These are phyloP conservation scores for Agapornis canus DNA, from an alignment of 2,797 vertebrate genomes.

Conservation along the genomic window DNA sequence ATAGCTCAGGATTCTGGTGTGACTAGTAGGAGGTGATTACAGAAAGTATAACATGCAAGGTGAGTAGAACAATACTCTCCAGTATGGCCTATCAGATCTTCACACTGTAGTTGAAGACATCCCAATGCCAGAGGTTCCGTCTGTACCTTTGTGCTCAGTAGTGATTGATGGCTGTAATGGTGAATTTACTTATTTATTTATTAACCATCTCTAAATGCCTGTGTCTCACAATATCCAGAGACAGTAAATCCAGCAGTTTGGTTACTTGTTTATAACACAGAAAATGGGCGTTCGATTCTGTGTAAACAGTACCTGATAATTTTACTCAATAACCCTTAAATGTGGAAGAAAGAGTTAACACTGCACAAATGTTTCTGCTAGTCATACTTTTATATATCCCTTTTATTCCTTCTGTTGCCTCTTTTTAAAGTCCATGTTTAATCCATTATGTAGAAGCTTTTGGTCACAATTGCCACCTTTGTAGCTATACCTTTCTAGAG, in stretches of 20 bases:
- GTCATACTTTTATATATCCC: neutral
- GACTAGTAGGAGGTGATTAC: neutral
- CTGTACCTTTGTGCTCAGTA: neutral
- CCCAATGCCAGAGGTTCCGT: neutral
- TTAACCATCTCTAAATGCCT: neutral
- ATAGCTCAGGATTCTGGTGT: neutral
- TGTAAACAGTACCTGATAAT: neutral
- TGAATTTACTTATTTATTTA: neutral
- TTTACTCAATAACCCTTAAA: neutral
- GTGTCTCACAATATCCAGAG: neutral
- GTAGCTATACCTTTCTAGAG: neutral
- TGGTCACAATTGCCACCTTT: neutral
- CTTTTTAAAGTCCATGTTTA: neutral
- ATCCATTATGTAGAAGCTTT: neutral
- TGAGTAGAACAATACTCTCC: neutral
- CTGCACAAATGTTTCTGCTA: neutral
- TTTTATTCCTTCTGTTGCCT: neutral
- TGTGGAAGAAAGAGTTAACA: neutral
- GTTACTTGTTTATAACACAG: neutral
- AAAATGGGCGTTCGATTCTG: neutral
- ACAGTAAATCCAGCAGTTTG: neutral
- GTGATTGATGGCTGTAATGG: neutral
- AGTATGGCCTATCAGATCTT: neutral
- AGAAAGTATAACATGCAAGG: neutral
- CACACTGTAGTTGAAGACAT: neutral